phyloP scores from a whole-genome alignment of 2,888 invertebrate genomes.

The Dicyrtoma fusca region DNA sequence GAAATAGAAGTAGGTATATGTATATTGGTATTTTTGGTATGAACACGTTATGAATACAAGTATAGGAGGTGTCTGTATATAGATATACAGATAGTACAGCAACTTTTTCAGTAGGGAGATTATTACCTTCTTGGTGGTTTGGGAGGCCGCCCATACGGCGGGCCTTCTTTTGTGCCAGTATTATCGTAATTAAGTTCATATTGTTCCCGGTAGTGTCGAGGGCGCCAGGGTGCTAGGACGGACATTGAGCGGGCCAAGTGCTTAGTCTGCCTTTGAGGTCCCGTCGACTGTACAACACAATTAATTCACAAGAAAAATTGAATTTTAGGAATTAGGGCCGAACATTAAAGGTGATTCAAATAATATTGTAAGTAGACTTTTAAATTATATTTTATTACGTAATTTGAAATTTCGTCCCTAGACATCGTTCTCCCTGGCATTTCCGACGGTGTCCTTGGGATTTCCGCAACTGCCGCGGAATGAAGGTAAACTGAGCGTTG shows the following conservation, averaged over 20 bases:
- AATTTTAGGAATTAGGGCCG: too few relatives aligned
- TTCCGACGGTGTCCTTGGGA: conserved; percentile 53
- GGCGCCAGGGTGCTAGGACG: conserved; percentile 50
- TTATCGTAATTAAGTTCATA: conserved; percentile 45
- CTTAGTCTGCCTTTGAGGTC: conserved; percentile 41
- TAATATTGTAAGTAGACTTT: too few relatives aligned
- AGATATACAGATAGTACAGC: too few relatives aligned
- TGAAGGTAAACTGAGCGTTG: conserved; percentile 57
- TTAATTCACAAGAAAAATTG: background rate
- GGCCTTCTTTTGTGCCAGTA: conserved; percentile 25
- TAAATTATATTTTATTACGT: conserved; percentile 39
- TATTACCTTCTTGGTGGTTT: conserved; percentile 46
- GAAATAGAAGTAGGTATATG: background rate
- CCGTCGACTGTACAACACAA: conserved; percentile 38
- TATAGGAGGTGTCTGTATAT: too few relatives aligned
- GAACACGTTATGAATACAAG: too few relatives aligned
- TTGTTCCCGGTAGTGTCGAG: conserved; percentile 44
- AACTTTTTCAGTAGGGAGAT: too few relatives aligned
- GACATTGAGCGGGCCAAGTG: conserved; percentile 49
- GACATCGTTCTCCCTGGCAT: conserved; percentile 40
- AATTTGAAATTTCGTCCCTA: conserved; percentile 45
- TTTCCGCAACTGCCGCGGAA: conserved; percentile 57
- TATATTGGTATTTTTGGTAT: background rate
- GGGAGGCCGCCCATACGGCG: conserved; percentile 32
- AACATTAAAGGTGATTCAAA: too few relatives aligned